A percentile compares a stretch with the other conserved stretches of the same genome.
phyloP scores from a whole-genome alignment of 1,140 invertebrate species.

The Drosophila carrolli region DNA sequence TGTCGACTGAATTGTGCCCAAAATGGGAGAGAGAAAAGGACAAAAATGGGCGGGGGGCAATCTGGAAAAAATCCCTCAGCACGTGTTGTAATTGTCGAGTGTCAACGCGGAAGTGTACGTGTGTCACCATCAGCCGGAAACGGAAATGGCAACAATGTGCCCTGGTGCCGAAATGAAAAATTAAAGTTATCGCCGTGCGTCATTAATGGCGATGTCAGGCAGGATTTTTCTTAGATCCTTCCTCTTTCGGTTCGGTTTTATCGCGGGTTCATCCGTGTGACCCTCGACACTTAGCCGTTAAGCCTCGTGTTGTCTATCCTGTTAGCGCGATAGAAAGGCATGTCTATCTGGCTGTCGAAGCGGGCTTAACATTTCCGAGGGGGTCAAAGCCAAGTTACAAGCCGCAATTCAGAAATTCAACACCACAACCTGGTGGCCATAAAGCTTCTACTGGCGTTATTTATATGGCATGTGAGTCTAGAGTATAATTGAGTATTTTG shows the following conservation, averaged over 20 bases:
- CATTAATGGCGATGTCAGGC: slow-evolving; percentile 55
- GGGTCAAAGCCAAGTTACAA: slow-evolving; percentile 16
- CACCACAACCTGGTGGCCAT: slow-evolving; percentile 15
- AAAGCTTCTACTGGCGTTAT: slow-evolving; percentile 5
- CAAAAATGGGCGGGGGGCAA: neutral
- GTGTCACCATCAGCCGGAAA: slow-evolving; percentile 56
- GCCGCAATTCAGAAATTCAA: slow-evolving; percentile 26
- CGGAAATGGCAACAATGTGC: slow-evolving; percentile 66
- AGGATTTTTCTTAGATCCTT: slow-evolving; percentile 18
- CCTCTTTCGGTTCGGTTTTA: slow-evolving; percentile 28
- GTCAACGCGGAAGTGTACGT: slow-evolving; percentile 49
- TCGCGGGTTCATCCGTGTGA: slow-evolving; percentile 42
- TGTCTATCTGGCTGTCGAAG: slow-evolving; percentile 28
- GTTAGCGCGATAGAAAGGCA: slow-evolving; percentile 24
- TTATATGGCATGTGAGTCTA: neutral
- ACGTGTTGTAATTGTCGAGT: slow-evolving; percentile 79
- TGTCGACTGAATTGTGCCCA: slow-evolving; percentile 50
- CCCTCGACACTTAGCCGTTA: slow-evolving; percentile 31
- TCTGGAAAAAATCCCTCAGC: slow-evolving; percentile 41
- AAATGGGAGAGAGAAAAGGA: slow-evolving; percentile 38
- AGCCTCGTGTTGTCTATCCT: slow-evolving; percentile 44
- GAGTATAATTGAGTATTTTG: too few species aligned
- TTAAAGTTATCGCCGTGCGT: slow-evolving; percentile 69
- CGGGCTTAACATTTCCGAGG: slow-evolving; percentile 18
- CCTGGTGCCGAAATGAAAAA: slow-evolving; percentile 64